Evolutionary conservation across 1,140 invertebrate species (phyloP), one percentile per base, ranked within the genome.

Genomic region (Macrobrachium nipponense): DNA sequence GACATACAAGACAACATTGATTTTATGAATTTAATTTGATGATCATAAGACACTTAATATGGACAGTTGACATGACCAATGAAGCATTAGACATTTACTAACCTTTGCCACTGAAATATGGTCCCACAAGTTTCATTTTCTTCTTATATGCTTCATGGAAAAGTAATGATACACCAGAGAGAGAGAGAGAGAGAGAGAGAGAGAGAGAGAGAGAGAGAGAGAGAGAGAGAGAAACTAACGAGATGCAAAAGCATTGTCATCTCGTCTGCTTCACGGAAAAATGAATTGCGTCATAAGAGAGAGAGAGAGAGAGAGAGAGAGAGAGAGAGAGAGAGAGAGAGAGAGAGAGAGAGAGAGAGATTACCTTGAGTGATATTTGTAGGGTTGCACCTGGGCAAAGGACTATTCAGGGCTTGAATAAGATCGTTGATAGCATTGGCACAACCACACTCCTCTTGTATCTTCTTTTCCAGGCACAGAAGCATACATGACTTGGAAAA

Each of bases 351-450:
- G 75, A 77, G 51, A 77, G 43, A n/a, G 10, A 12, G 3, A 2
- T 44, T 23, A 87, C 85, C 85, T 58, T 87, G 85, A 14, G 85
- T 87, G 43, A 87, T 18, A 66, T 87, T 87, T 44, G 85, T 87
- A 17, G 87, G 87, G 61, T 87, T 87, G 60, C 87, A 87, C 14
- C 80, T 68, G 15, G 87, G 80, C 66, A 87, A 82, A 2, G 20
- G 27, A 11, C 70, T 72, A 43, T 77, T 70, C 12, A 87, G 82
- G 2, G 82, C 87, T n/a, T 87, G 14, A 18, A 86, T 76, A 11
- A 87, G 73, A 44, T 82, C 87, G 61, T 87, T 87, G 51, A 87
- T 80, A 66, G 87, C 15, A 64, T 87, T 87, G 80, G 81, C 20
- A 70, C 87, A 87, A 27, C 76, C 15, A 44, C 87, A 87, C 18